Conservation (phyloP, 2,113 vertebrate genomes). For the Amblyornis subalaris region DNA sequence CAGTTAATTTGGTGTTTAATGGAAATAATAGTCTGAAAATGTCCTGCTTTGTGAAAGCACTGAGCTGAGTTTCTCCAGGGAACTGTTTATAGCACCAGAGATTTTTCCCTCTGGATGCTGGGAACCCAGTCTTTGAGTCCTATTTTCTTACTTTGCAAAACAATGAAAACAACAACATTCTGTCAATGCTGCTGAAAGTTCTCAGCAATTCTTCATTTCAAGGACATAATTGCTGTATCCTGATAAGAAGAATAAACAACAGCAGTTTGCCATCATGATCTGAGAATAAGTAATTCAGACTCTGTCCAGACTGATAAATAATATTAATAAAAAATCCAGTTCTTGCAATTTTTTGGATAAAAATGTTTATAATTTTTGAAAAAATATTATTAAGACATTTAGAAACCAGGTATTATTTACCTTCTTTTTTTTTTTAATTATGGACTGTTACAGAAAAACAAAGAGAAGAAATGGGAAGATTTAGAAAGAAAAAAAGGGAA, state of each 20-base stretch:
- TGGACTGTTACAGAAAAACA: neutral
- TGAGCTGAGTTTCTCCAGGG: neutral
- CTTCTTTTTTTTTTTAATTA: neutral
- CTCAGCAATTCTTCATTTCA: neutral
- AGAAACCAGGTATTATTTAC: neutral
- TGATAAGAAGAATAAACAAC: neutral
- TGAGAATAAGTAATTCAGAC: neutral
- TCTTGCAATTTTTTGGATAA: fast-evolving
- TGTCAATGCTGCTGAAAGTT: neutral
- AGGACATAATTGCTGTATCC: neutral
- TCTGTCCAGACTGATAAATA: neutral
- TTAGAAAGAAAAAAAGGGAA: neutral
- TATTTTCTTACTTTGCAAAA: neutral
- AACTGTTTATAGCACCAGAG: neutral
- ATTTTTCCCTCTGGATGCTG: neutral
- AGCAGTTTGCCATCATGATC: neutral
- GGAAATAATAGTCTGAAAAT: slow-evolving; percentile 49
- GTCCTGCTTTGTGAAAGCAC: neutral
- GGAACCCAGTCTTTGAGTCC: neutral
- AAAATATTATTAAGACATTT: neutral
- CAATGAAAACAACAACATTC: neutral
- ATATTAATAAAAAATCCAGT: neutral
- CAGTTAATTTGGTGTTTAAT: slow-evolving; percentile 60
- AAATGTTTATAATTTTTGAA: neutral
- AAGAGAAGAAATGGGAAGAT: neutral